Percentiles rank a stretch among this genome's conserved stretches.
Conservation (phyloP, 2,888 invertebrate species). For the Actias luna region DNA sequence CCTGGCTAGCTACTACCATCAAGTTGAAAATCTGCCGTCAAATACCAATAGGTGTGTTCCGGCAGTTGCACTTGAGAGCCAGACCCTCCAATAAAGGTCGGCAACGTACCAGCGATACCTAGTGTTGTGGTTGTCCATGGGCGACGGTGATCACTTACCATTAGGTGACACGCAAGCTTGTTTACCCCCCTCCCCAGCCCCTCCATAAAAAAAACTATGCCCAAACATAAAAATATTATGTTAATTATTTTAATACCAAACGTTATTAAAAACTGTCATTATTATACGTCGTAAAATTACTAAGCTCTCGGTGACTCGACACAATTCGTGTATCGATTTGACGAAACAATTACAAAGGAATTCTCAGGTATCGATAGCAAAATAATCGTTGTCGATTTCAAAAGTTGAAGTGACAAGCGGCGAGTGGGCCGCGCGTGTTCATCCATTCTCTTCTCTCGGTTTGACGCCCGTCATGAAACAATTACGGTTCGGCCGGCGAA, state of each 20-base stretch:
- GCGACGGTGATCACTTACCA: no score
- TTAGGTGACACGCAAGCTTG: no score
- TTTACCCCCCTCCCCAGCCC: neutral
- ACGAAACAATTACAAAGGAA: conserved; percentile 13
- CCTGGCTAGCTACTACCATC: no score
- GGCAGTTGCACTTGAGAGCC: no score
- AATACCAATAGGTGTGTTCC: no score
- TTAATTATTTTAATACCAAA: neutral
- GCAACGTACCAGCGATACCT: no score
- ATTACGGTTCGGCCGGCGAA: conserved; percentile 74
- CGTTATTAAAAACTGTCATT: neutral
- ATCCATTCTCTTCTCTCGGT: conserved; percentile 42
- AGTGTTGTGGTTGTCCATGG: no score
- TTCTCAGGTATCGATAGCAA: conserved; percentile 26
- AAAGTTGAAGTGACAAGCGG: conserved; percentile 19
- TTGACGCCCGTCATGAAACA: conserved; percentile 72
- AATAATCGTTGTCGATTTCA: conserved; percentile 31
- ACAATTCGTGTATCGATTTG: conserved; percentile 6
- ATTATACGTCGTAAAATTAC: conserved; percentile 3
- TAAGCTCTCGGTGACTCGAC: conserved; percentile 19
- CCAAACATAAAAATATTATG: neutral
- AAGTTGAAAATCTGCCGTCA: no score
- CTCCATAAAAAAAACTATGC: neutral
- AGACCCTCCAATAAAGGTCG: no score
- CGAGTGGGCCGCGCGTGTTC: conserved; percentile 47